Evolutionary conservation across 2,888 invertebrate genomes (phyloP), one percentile per base, ranked within the genome.

Genomic region (Diabrotica balteata): DNA sequence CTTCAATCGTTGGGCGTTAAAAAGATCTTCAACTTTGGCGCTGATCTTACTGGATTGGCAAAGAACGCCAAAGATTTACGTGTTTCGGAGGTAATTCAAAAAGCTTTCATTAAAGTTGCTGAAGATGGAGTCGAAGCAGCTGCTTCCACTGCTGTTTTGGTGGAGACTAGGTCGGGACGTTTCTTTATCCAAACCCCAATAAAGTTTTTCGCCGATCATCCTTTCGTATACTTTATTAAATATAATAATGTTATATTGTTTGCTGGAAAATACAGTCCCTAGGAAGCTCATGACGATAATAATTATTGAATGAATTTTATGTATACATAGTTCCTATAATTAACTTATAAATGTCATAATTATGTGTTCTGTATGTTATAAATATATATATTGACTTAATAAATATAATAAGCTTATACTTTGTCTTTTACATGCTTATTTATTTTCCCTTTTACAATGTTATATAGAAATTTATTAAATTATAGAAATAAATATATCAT

Each of bases 101-200:
- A 82, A 71, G 78, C 81, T 6, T 81, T 80, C 69, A 81, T 83
- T 50, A 79, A 82, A 50, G 79, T 82, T 0, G 80, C 79, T 11
- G 82, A 83, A 75, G 70, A 72, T 43, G 82, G 81, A 11, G 81
- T 81, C n/a, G 80, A 81, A 73, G 82, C 82, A 42, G 81, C 81
- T 3, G 80, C 82, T 8, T 79, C 81, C 7, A 81, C 81, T 11
- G 79, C 65, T 47, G 9, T 47, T 10, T 10, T 47, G 4, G 10
- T 47, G 3, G 47, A 47, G 6, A 47, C 9, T 7, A 8, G 47
- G 10, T 47, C 47, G 6, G 47, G 47, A 9, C 47, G 47, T 47
- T 9, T 47, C 9, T 47, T 47, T 7, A 2, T 10, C 9, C 6
- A 8, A 9, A 9, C 4, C 9, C 47, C 47, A 10, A 47, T 9